These are phyloP conservation scores for Lontra canadensis DNA, from an alignment of 2,113 vertebrate species.

Conservation along the genomic window DNA sequence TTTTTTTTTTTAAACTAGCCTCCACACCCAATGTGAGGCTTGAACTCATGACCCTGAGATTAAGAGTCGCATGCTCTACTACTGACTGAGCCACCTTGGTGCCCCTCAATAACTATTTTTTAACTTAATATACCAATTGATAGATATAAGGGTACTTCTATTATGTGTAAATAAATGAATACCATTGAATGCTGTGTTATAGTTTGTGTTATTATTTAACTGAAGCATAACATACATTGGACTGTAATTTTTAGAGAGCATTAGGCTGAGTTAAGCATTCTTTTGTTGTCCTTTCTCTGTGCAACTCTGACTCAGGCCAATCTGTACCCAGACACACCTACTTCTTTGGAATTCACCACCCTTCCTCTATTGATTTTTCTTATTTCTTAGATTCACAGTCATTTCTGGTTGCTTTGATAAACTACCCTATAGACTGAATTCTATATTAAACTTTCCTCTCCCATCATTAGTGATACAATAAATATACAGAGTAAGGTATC, in stretches of 20 bases:
- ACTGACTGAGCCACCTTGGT: background rate
- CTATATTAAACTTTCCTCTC: background rate
- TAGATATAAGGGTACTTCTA: background rate
- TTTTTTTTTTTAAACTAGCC: background rate
- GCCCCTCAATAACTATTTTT: background rate
- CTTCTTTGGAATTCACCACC: background rate
- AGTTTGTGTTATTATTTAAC: background rate
- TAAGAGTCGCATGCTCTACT: background rate
- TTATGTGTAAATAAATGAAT: background rate
- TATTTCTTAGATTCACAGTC: conserved; percentile 2
- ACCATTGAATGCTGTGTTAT: background rate
- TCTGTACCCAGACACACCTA: background rate
- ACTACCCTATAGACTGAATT: background rate
- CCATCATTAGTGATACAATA: background rate
- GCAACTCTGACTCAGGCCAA: background rate
- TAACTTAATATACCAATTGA: background rate
- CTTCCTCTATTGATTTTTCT: background rate
- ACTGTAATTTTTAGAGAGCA: background rate
- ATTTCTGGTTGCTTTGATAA: conserved; percentile 14
- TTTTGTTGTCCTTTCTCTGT: background rate
- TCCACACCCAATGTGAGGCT: background rate
- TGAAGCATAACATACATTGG: background rate
- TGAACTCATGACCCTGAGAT: background rate
- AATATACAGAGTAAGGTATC: background rate
- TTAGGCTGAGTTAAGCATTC: background rate